These are phyloP conservation scores for Diplogasteroides magnus DNA, from an alignment of 1,140 invertebrate species.

Conservation along the genomic window DNA sequence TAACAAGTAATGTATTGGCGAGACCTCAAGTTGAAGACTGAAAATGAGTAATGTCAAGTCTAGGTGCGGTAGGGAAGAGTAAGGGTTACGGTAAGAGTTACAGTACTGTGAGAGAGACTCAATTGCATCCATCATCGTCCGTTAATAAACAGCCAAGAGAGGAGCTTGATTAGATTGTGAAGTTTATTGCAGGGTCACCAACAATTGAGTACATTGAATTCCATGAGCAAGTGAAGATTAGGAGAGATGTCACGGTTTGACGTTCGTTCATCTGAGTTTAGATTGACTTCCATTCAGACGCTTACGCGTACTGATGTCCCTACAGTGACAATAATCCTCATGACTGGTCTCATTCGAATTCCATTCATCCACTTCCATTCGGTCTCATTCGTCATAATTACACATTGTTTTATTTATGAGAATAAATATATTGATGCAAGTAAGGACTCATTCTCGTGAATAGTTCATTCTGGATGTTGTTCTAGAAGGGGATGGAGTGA, in stretches of 20 bases:
- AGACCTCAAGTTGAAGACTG: conserved; percentile 52
- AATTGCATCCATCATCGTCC: conserved; percentile 1
- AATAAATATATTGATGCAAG: too few species aligned
- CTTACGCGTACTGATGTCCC: conserved; percentile 49
- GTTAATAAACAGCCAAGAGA: conserved; percentile 6
- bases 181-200: conserved; percentile 22
- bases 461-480: too few species aligned
- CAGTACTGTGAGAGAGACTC: not conserved
- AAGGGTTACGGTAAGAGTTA: too few species aligned
- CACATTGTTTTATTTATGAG: too few species aligned
- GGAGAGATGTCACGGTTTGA: conserved; percentile 43
- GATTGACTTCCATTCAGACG: conserved; percentile 29
- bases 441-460: too few species aligned
- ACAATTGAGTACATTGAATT: conserved; percentile 43
- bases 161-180: not conserved
- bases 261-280: conserved; percentile 2
- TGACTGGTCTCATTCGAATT: conserved; percentile 44
- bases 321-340: conserved; percentile 39
- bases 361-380: too few species aligned
- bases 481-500: too few species aligned
- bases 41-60: conserved; percentile 48
- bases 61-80: too few species aligned
- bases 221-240: conserved; percentile 44
- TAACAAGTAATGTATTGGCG: conserved; percentile 34
- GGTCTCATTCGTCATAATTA: too few species aligned